Evolutionary conservation across 2,797 vertebrate species (phyloP).

Genomic region (Danio choprae): DNA sequence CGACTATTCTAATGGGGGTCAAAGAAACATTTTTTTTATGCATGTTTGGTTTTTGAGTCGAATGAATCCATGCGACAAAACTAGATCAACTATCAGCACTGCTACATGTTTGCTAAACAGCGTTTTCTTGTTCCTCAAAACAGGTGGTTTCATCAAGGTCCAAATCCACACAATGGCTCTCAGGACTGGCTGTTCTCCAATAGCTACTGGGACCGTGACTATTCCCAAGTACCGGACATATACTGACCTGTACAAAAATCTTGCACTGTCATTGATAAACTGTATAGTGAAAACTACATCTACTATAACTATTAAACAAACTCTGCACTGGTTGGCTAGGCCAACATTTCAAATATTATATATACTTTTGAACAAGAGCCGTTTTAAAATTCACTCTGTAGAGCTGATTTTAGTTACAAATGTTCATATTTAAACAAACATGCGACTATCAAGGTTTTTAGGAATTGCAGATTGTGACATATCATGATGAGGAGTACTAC

Average conservation of each 20-base stretch:
- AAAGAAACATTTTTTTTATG: background rate
- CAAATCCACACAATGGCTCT: constrained; percentile 87
- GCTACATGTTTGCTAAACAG: background rate
- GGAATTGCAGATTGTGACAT: constrained; percentile 53
- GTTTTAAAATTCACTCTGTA: constrained; percentile 29
- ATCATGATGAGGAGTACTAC: constrained; percentile 30
- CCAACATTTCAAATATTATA: constrained; percentile 19
- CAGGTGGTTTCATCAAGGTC: constrained; percentile 96
- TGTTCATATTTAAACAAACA: background rate
- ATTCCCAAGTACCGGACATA: constrained; percentile 91
- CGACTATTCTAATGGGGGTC: background rate
- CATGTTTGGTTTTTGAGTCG: background rate
- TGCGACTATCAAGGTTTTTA: constrained; percentile 24
- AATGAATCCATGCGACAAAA: background rate
- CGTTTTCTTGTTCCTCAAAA: background rate
- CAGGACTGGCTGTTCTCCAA: constrained; percentile 95
- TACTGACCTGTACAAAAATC: constrained; percentile 75
- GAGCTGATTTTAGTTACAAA: background rate
- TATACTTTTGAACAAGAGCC: constrained; percentile 10
- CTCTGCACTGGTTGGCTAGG: background rate
- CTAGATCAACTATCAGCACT: background rate
- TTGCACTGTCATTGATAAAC: constrained; percentile 30
- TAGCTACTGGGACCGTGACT: constrained; percentile 95
- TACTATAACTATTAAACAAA: constrained; percentile 12
- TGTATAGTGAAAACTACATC: constrained; percentile 28